Evolutionary conservation across 2,888 invertebrate species (phyloP).

Genomic region (Xestoiulus laeticollis): DNA sequence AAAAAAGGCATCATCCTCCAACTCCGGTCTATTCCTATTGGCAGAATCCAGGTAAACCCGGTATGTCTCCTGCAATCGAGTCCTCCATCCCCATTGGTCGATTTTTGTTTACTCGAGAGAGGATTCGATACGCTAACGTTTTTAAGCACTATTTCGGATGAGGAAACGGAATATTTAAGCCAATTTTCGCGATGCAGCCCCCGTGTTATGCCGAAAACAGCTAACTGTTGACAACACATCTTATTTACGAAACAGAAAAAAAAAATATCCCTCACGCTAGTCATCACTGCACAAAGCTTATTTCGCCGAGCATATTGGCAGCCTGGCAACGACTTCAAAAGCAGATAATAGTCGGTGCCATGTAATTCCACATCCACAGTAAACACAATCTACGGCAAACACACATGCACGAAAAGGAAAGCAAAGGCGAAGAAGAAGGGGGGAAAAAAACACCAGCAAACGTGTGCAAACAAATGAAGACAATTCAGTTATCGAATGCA

Average conservation of each 20-base stretch:
- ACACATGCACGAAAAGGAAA: background rate
- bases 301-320: conserved; percentile 2
- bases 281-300: conserved; percentile 3
- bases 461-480: background rate
- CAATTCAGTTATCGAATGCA: background rate
- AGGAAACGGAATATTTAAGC: background rate
- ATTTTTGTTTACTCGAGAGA: background rate
- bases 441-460: background rate
- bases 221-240: conserved; percentile 1
- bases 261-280: background rate
- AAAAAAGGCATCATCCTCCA: too few species aligned
- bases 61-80: background rate
- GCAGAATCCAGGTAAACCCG: background rate
- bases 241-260: background rate
- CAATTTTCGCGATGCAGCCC: background rate
- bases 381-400: conserved; percentile 23
- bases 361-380: conserved; percentile 13
- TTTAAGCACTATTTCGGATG: background rate
- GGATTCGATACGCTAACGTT: background rate
- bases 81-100: background rate
- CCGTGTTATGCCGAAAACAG: background rate
- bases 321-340: conserved; percentile 33
- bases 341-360: conserved; percentile 27
- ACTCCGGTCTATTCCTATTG: background rate
- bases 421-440: background rate